phyloP scores from a whole-genome alignment of 2,888 invertebrate genomes.

The Parnassius apollo region DNA sequence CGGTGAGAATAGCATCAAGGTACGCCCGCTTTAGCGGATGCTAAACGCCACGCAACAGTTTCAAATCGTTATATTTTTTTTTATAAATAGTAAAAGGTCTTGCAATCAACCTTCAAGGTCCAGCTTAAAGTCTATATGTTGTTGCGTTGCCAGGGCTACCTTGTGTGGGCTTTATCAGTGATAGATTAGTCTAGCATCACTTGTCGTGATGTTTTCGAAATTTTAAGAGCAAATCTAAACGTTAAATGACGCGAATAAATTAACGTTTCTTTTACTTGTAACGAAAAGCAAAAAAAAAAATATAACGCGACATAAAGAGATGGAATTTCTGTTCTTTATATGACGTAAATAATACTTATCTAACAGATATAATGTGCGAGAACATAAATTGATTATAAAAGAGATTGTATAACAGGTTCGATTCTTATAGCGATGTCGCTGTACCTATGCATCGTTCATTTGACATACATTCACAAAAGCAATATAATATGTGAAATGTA shows the following conservation, averaged over 20 bases:
- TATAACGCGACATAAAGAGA: background rate
- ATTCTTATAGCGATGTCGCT: slow-evolving; percentile 47
- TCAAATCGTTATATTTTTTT: slow-evolving; percentile 22
- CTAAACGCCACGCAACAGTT: slow-evolving; percentile 10
- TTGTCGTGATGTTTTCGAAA: slow-evolving; percentile 9
- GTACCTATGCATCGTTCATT: slow-evolving; percentile 26
- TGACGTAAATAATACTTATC: too few species aligned
- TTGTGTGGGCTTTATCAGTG: slow-evolving; percentile 23
- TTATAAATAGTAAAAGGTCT: slow-evolving; percentile 20
- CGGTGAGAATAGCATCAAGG: slow-evolving; percentile 25
- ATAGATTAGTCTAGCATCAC: slow-evolving; percentile 15
- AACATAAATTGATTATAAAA: slow-evolving; percentile 8
- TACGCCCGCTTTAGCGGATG: slow-evolving; percentile 13
- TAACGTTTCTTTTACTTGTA: background rate
- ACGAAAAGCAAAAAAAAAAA: background rate
- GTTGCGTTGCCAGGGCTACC: slow-evolving; percentile 8
- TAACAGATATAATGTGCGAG: too few species aligned
- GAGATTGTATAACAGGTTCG: slow-evolving; percentile 61
- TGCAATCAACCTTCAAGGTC: slow-evolving; percentile 19
- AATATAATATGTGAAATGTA: slow-evolving; percentile 45
- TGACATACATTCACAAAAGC: slow-evolving; percentile 25
- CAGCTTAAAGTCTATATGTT: slow-evolving; percentile 12
- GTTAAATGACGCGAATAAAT: background rate
- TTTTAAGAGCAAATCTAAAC: background rate
- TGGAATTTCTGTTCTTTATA: too few species aligned